Evolutionary conservation across 2,113 vertebrate species (phyloP).

Genomic region (Oxyruncus cristatus): DNA sequence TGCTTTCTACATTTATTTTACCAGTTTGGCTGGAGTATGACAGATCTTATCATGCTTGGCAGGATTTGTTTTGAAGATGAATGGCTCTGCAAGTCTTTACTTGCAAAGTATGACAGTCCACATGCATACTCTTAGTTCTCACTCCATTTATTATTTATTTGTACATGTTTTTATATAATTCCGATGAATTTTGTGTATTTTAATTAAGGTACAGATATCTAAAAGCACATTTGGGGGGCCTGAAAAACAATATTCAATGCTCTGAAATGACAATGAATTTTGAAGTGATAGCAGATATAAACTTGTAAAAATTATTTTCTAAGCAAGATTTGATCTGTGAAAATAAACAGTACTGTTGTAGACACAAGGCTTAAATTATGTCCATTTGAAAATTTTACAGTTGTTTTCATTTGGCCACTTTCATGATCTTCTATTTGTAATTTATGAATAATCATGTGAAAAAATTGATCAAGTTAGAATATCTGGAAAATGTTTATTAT

Average conservation of each 20-base stretch:
- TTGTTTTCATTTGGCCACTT: background rate
- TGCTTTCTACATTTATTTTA: slow-evolving; percentile 39
- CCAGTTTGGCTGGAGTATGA: slow-evolving; percentile 55
- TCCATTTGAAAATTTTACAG: background rate
- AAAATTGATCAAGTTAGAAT: background rate
- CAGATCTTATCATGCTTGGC: slow-evolving; percentile 47
- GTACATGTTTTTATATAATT: background rate
- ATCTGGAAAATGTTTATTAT: background rate
- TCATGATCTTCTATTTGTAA: background rate
- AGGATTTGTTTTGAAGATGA: slow-evolving; percentile 62
- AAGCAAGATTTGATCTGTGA: background rate
- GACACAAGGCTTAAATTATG: background rate
- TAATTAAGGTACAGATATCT: background rate
- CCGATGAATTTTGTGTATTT: background rate
- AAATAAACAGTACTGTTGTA: background rate
- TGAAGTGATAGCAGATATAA: background rate
- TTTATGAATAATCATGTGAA: background rate
- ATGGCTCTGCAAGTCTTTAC: slow-evolving; percentile 52
- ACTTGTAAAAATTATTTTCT: background rate
- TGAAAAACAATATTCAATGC: background rate
- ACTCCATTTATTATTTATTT: slow-evolving; percentile 39
- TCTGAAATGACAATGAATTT: background rate
- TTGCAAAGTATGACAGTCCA: slow-evolving; percentile 57
- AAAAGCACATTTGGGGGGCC: background rate
- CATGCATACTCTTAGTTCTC: slow-evolving; percentile 44